Evolutionary conservation across 2,888 invertebrate species (phyloP), one percentile per base, ranked within the genome.

Genomic region (Epistrophe eligans): DNA sequence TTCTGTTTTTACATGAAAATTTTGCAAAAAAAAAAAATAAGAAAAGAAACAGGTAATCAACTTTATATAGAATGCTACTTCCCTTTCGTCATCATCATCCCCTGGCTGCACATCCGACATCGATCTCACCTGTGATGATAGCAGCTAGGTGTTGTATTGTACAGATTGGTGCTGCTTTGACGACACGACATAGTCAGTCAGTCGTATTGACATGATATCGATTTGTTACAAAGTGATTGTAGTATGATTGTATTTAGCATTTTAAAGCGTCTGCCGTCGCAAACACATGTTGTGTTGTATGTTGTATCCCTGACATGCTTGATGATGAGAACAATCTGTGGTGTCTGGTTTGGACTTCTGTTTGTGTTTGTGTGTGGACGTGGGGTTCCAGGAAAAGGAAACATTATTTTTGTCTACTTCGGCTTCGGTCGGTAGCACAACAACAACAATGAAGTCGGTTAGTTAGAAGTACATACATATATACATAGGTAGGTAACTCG

Each of bases 21-120:
- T 71, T 62, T 62, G 81, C 77, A 52, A 80, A 70, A 57, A 32
- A 38, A 19, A 60, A 70, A 57, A 32, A 38, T 13, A 60, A 58
- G 3, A 40, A 40, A 40, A 38, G 40, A 66, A 70, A 50, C 64
- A 57, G 81, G 71, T 81, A 81, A 81, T 81, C 76, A 81, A 76
- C 45, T 81, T 76, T 76, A 52, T 76, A 52, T 62, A 74, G 62
- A 66, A 50, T 67, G 19, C 38, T 50, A 35, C 19, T 70, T 40
- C 52, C 24, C 67, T 52, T 40, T 70, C 6, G 8, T 17, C n/a
- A 66, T 62, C 62, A 15, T 40, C 52, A 38, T 40, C 38, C 19
- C 24, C n/a, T n/a, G 24, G 52, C 1, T 17, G 19, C 17, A 6
- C 38, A 1, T 35, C 52, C 38, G 19, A 17, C n/a, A 52, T 52